Evolutionary conservation across 2,113 vertebrate species (phyloP), one percentile per base, ranked within the genome.

Genomic region (Tragelaphus scriptus): DNA sequence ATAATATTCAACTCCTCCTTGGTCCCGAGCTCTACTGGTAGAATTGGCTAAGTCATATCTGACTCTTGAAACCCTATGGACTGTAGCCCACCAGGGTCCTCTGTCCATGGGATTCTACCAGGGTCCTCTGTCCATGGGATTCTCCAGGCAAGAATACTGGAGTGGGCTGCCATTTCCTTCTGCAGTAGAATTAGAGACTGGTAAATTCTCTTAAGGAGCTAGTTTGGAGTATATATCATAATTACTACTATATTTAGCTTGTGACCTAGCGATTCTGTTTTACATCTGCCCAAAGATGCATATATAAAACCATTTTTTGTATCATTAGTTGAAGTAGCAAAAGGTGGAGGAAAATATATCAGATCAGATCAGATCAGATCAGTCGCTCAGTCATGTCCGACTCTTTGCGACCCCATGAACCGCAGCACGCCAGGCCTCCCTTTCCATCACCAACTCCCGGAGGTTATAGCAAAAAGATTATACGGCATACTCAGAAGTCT

Each of bases 191-290:
- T 49, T 92, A 61, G 15, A 88, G 40, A 47, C 56, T 75, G 25
- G 7, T 63, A 32, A 75, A 75, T 5, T 17, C 32, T 81, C 58
- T 90, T 92, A 21, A 17, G 59, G 6, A 82, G 44, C 0, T 32
- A 90, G 75, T 82, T 89, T 84, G 68, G 19, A 82, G 2, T 61
- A 49, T 91, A 16, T 32, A 16, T 85, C 82, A 85, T 77, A 88
- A 85, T 91, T 56, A 68, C n/a, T 75, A n/a, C 14, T 49, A 3
- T 21, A 2, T 65, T 58, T 96, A 84, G 7, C 21, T 81, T 89
- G 71, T 65, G 44, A 91, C 44, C 11, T 82, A 61, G 30, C 5
- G 84, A 90, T 77, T 85, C 2, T 88, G 49, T 8, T 30, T 75
- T 88, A 47, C 1, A 75, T 6, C 9, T 28, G 6, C 26, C 47